Evolutionary conservation across 2,797 vertebrate species (phyloP), one percentile per base, ranked within the genome.

Genomic region (Brachymystax lenok): DNA sequence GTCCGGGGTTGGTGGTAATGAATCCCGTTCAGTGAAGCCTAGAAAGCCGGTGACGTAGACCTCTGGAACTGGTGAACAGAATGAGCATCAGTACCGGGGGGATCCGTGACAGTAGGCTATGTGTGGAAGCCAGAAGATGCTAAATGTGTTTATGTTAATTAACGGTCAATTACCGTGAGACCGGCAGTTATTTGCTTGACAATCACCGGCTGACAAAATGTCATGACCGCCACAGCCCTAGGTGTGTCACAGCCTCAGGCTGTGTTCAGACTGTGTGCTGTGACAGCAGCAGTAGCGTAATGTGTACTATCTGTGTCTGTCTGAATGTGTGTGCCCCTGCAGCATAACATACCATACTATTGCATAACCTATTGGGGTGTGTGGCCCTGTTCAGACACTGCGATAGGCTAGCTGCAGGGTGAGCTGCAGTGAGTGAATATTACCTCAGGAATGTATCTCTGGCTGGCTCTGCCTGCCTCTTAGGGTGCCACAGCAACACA

Each of bases 371-470:
- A 21, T 63, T n/a, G 21, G 21, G 21, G 59, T 63, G 21, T 59
- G 59, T 63, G 59, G 59, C 59, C 21, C 21, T 27, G 59, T 24
- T 63, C 21, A 63, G 59, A 13, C 10, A 12, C 21, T 24, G 59
- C 4, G 10, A 63, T 63, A 24, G 59, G 59, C 59, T 67, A 24
- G 64, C 13, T 67, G 30, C 28, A 67, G 64, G 40, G n/a, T 19
- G 14, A 24, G 69, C n/a, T 46, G 35, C 5, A 27, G 40, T 40
- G 40, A 70, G 35, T 59, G 73, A 24, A 75, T 77, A 14, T 50
- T 67, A 76, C 80, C 76, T 72, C 67, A 83, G 80, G 89, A 90
- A 92, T 86, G 87, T 74, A 54, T 70, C 79, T 61, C 63, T 69
- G 69, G 71, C 64, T 16, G 28, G 69, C 61, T 61, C 69, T 70